These are phyloP conservation scores for Pegoplata infirma DNA, from an alignment of 2,888 invertebrate species.

Conservation along the genomic window DNA sequence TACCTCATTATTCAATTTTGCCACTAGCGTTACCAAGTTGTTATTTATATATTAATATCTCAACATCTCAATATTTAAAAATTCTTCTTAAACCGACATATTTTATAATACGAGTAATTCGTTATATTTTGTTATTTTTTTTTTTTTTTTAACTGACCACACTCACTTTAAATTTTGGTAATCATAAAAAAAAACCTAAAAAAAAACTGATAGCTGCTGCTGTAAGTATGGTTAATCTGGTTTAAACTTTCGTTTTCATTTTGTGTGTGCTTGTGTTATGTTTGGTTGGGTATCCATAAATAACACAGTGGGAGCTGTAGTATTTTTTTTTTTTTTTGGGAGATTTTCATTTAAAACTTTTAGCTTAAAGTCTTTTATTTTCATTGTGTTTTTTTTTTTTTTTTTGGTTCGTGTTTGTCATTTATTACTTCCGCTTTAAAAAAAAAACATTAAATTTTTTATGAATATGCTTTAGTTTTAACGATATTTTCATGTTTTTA, in stretches of 20 bases:
- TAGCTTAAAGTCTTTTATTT: conserved; percentile 15
- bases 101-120: no score
- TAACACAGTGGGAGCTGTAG: conserved; percentile 17
- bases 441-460: neutral
- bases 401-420: conserved; percentile 49
- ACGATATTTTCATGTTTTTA: neutral
- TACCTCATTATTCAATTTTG: neutral
- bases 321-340: conserved; percentile 29
- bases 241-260: conserved; percentile 56
- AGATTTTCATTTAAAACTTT: neutral
- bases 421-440: conserved; percentile 55
- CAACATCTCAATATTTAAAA: conserved; percentile 1
- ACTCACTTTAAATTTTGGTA: conserved; percentile 53
- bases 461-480: neutral
- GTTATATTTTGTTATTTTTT: no score
- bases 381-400: neutral
- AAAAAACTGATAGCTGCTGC: neutral
- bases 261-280: conserved; percentile 31
- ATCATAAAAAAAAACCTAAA: conserved; percentile 49
- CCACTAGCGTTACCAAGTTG: neutral
- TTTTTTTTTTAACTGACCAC: conserved; percentile 28
- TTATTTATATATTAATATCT: no score
- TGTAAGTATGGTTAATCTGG: neutral
- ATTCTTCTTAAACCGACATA: neutral
- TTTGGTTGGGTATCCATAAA: no score